These are phyloP conservation scores for Osedax fenrisi DNA, from an alignment of 2,888 invertebrate species.

Conservation along the genomic window DNA sequence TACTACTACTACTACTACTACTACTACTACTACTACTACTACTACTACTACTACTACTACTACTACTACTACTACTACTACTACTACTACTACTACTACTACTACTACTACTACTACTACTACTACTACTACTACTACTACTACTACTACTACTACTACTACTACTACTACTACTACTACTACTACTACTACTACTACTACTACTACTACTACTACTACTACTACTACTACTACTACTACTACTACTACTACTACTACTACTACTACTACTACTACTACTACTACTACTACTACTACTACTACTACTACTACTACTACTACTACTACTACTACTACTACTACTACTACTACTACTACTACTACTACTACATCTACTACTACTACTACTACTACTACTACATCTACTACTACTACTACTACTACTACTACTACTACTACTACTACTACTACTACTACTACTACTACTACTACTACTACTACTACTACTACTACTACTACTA, in stretches of 20 bases:
- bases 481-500: conserved; percentile 2
- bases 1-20: conserved; percentile 25
- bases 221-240: conserved; percentile 15
- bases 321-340: conserved; percentile 3
- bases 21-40: conserved; percentile 20
- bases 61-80: conserved; percentile 10
- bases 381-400: background rate
- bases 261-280: conserved; percentile 12
- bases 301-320: conserved; percentile 15
- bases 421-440: background rate
- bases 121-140: conserved; percentile 23
- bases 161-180: conserved; percentile 16
- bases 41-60: conserved; percentile 17
- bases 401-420: background rate
- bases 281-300: conserved; percentile 8
- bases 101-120: conserved; percentile 10
- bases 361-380: background rate
- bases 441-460: background rate
- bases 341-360: conserved; percentile 12
- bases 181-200: conserved; percentile 6
- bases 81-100: conserved; percentile 12
- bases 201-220: conserved; percentile 8
- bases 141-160: conserved; percentile 16
- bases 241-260: conserved; percentile 11
- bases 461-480: background rate